Conservation (phyloP, 1,140 invertebrate genomes). For the Odontomachus brunneus region DNA sequence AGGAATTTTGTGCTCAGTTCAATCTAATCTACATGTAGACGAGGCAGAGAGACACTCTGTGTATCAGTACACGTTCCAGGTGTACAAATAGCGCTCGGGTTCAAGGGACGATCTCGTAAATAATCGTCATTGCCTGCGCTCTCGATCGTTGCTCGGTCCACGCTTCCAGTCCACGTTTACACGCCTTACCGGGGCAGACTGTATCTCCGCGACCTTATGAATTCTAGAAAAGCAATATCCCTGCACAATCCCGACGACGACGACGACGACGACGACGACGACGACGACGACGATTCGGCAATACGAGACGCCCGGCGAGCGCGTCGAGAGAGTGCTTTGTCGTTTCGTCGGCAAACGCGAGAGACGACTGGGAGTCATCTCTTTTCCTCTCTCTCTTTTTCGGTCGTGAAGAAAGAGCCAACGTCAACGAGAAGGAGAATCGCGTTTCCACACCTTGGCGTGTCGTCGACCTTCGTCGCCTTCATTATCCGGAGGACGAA, state of each 20-base stretch:
- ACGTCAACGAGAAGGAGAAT: slow-evolving; percentile 17
- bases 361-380: slow-evolving; percentile 15
- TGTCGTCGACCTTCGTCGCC: slow-evolving; percentile 42
- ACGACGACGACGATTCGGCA: slow-evolving; percentile 38
- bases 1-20: too few species aligned
- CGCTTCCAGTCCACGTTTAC: neutral
- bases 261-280: slow-evolving; percentile 15
- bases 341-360: slow-evolving; percentile 27
- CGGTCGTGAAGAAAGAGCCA: slow-evolving; percentile 28
- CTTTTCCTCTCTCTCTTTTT: too few species aligned
- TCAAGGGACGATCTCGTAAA: neutral
- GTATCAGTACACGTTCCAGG: too few species aligned
- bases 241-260: slow-evolving; percentile 17
- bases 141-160: neutral
- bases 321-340: slow-evolving; percentile 26
- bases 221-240: slow-evolving; percentile 55
- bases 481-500: slow-evolving; percentile 24
- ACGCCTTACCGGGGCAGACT: slow-evolving; percentile 13
- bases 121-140: slow-evolving; percentile 5
- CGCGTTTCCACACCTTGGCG: slow-evolving; percentile 19
- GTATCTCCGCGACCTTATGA: slow-evolving; percentile 45
- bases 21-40: too few species aligned
- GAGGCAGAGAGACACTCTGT: too few species aligned
- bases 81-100: too few species aligned
- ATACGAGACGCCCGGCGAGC: slow-evolving; percentile 32